Evolutionary conservation across 2,888 invertebrate genomes (phyloP).

Genomic region (Metalampra italica): DNA sequence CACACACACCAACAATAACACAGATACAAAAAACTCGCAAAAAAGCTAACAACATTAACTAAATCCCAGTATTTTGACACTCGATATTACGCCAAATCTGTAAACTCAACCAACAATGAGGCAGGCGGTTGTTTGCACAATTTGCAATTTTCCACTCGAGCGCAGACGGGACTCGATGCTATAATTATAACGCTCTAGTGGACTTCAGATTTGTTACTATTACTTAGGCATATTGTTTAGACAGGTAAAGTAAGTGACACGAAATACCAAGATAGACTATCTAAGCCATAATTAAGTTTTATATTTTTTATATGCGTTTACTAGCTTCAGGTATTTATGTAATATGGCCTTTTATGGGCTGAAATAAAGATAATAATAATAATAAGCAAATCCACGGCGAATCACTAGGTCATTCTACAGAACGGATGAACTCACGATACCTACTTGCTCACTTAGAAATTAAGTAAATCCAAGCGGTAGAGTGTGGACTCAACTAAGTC

Average conservation of each 20-base stretch:
- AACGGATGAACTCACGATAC: not conserved
- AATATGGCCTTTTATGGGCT: too few relatives aligned
- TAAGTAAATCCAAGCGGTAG: not conserved
- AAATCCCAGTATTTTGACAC: not conserved
- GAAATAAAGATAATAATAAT: too few relatives aligned
- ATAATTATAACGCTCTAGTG: not conserved
- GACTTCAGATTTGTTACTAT: slow-evolving; percentile 12
- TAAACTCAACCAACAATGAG: not conserved
- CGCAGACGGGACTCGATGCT: not conserved
- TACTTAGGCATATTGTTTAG: slow-evolving; percentile 22
- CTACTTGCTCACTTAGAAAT: not conserved
- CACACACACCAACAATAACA: too few relatives aligned
- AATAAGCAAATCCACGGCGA: not conserved
- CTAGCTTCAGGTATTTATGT: too few relatives aligned
- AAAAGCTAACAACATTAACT: not conserved
- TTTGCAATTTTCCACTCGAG: slow-evolving; percentile 21
- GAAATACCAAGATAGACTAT: too few relatives aligned
- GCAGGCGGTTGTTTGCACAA: slow-evolving; percentile 24
- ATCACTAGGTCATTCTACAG: not conserved
- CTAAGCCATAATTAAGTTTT: too few relatives aligned
- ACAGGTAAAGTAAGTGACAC: not conserved
- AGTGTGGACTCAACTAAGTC: not conserved
- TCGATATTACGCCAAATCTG: not conserved
- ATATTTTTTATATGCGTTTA: too few relatives aligned
- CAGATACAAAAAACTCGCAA: not conserved